Conservation (phyloP, 2,888 invertebrate species). For the Himalopsyche japonica region DNA sequence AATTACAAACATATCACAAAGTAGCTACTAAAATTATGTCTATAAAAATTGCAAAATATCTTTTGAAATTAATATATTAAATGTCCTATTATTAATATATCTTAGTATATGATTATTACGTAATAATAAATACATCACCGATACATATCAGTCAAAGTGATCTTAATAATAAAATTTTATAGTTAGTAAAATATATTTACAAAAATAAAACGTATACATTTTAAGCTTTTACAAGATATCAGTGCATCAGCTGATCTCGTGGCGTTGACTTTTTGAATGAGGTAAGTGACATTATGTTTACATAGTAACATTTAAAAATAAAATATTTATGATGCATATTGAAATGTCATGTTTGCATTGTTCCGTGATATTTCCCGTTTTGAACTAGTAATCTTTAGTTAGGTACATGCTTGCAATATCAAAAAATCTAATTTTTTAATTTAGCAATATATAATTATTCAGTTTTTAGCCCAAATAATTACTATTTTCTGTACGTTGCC, state of each 20-base stretch:
- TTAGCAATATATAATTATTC: too few relatives aligned
- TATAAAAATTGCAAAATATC: neutral
- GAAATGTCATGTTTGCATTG: too few relatives aligned
- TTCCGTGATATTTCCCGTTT: too few relatives aligned
- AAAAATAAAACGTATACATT: neutral
- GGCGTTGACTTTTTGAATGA: neutral
- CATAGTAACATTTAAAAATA: too few relatives aligned
- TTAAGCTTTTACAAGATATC: neutral
- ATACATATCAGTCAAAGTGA: neutral
- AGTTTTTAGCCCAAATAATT: too few relatives aligned
- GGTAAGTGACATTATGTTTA: neutral
- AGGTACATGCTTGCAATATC: too few relatives aligned
- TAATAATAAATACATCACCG: neutral
- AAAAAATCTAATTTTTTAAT: too few relatives aligned
- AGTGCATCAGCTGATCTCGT: neutral
- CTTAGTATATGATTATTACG: neutral
- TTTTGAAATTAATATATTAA: neutral
- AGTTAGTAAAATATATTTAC: neutral
- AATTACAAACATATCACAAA: neutral
- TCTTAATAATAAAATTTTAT: neutral
- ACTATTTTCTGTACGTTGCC: too few relatives aligned
- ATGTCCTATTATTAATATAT: neutral
- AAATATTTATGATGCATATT: too few relatives aligned
- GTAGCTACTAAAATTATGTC: neutral
- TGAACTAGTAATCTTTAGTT: too few relatives aligned